These are phyloP conservation scores for Thryonomys swinderianus DNA, from an alignment of 2,113 vertebrate species.

Conservation along the genomic window DNA sequence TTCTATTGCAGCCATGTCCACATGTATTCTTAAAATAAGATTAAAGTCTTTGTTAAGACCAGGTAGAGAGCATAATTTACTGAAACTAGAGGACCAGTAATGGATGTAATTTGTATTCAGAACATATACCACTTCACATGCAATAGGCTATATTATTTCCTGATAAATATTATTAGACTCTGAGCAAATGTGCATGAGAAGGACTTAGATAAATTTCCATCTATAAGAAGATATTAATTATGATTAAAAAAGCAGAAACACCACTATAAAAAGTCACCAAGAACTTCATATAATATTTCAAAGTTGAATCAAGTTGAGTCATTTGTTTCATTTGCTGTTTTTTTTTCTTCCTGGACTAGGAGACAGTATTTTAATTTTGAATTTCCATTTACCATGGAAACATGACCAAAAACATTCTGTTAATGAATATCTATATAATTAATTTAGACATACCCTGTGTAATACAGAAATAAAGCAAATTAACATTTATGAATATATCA, in stretches of 20 bases:
- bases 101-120: constrained; percentile 50
- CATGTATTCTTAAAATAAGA: constrained; percentile 49
- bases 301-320: constrained; percentile 75
- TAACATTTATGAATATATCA: constrained; percentile 82
- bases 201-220: constrained; percentile 47
- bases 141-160: constrained; percentile 6
- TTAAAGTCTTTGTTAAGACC: constrained; percentile 23
- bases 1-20: constrained; percentile 41
- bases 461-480: constrained; percentile 83
- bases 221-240: constrained; percentile 31
- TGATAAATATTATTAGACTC: constrained; percentile 32
- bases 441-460: constrained; percentile 82
- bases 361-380: constrained; percentile 82
- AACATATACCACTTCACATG: not conserved
- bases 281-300: constrained; percentile 70
- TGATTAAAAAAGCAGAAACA: constrained; percentile 53
- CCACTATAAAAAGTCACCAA: constrained; percentile 28
- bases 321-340: constrained; percentile 82
- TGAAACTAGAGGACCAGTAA: not conserved
- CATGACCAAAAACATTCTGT: constrained; percentile 81
- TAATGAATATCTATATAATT: constrained; percentile 83
- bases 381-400: constrained; percentile 83
- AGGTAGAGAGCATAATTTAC: constrained; percentile 40
- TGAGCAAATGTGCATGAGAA: constrained; percentile 66
- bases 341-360: constrained; percentile 81